phyloP scores from a whole-genome alignment of 2,113 vertebrate species.

The Puffinus mauretanicus region DNA sequence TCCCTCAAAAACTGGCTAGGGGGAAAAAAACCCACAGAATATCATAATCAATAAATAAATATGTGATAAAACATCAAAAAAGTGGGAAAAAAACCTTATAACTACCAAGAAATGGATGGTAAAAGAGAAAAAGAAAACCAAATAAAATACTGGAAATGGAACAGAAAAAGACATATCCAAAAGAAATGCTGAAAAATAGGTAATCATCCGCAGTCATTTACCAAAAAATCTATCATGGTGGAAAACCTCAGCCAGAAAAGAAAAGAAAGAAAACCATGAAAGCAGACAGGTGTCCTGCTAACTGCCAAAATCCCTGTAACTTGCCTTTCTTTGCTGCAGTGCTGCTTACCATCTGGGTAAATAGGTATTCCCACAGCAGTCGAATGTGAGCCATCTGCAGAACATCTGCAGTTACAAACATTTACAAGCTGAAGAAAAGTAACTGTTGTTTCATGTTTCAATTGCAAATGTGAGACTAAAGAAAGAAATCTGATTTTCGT shows the following conservation, averaged over 20 bases:
- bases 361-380: background rate
- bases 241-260: background rate
- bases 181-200: background rate
- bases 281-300: background rate
- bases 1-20: background rate
- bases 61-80: background rate
- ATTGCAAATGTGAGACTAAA: background rate
- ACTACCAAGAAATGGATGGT: background rate
- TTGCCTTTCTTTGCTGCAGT: background rate
- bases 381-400: background rate
- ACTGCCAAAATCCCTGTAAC: background rate
- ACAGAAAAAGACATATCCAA: background rate
- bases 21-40: background rate
- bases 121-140: background rate
- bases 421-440: background rate
- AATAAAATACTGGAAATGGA: background rate
- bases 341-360: background rate
- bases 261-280: background rate
- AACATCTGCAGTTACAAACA: background rate
- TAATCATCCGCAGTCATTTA: background rate
- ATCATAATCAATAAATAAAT: background rate
- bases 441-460: background rate
- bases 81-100: accelerated
- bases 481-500: background rate
- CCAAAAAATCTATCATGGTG: background rate